Percentiles rank a stretch among this genome's conserved stretches.
Conservation (phyloP, 2,888 invertebrate genomes). For the Parochlus steinenii region DNA sequence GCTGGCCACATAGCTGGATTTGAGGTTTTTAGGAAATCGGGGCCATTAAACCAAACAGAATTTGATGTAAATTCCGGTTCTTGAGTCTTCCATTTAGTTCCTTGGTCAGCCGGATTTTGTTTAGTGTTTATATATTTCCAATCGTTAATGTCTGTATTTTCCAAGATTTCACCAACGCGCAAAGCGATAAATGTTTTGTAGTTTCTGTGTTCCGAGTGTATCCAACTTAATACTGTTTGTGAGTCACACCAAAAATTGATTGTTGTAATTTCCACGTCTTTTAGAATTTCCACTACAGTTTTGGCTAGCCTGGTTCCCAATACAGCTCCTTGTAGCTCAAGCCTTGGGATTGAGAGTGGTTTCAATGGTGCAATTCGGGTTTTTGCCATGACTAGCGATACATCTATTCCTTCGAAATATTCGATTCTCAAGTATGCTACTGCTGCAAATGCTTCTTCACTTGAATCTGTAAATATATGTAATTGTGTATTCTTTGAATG, state of each 20-base stretch:
- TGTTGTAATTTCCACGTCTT: conserved; percentile 6
- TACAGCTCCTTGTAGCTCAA: too few species aligned
- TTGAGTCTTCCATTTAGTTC: conserved; percentile 14
- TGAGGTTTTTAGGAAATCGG: conserved; percentile 14
- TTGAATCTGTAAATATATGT: conserved; percentile 16
- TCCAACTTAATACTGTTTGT: too few species aligned
- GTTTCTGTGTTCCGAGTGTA: too few species aligned
- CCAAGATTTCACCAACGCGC: conserved; percentile 5
- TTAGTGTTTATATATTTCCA: conserved; percentile 19
- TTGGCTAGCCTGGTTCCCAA: conserved; percentile 18
- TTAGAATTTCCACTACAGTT: conserved; percentile 17
- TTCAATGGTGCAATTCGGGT: too few species aligned
- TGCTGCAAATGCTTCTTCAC: conserved; percentile 16
- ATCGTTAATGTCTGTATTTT: conserved; percentile 11
- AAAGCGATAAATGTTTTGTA: conserved; percentile 4
- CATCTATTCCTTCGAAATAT: too few species aligned
- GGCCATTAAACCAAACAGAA: conserved; percentile 13
- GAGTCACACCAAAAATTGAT: too few species aligned
- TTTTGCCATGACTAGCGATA: too few species aligned
- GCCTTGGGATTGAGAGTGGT: too few species aligned
- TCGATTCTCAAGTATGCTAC: conserved; percentile 17
- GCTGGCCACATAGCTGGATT: too few species aligned
- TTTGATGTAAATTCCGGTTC: background rate
- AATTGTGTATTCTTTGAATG: too few species aligned
- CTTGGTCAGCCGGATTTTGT: conserved; percentile 16